A percentile compares a stretch with the other conserved stretches of the same genome.
phyloP scores from a whole-genome alignment of 2,888 invertebrate genomes.

The Rotaria socialis region DNA sequence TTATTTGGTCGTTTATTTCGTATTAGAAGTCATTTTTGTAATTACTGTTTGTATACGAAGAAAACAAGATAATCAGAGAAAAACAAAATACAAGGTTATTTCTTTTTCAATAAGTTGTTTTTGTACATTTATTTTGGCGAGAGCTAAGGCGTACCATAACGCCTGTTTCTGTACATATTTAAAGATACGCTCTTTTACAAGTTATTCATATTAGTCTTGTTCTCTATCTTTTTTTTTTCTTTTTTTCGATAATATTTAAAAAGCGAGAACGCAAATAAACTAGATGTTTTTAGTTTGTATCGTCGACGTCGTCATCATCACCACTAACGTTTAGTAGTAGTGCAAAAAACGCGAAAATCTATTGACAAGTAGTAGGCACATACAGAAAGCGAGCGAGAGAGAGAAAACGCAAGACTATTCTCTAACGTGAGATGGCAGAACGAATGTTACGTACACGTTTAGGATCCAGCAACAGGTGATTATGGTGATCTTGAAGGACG shows the following conservation, averaged over 20 bases:
- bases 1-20: not conserved
- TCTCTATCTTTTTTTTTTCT: not conserved
- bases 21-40: not conserved
- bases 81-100: not conserved
- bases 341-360: not conserved
- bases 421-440: not conserved
- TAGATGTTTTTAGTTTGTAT: not conserved
- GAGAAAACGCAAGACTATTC: slow-evolving; percentile 3
- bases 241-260: not conserved
- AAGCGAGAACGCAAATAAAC: not conserved
- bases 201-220: not conserved
- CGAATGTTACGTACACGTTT: slow-evolving; percentile 1
- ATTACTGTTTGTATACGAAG: not conserved
- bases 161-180: not conserved
- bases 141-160: not conserved
- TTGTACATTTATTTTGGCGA: not conserved
- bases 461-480: slow-evolving; percentile 28
- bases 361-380: not conserved
- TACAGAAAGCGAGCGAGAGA: not conserved
- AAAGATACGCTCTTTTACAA: not conserved
- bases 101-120: not conserved
- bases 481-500: slow-evolving; percentile 19
- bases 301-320: not conserved
- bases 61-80: slow-evolving; percentile 1
- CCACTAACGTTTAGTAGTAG: not conserved